Percentiles rank a stretch among this genome's conserved stretches.
Conservation (phyloP, 2,888 invertebrate genomes). For the Gnatocerus cornutus region DNA sequence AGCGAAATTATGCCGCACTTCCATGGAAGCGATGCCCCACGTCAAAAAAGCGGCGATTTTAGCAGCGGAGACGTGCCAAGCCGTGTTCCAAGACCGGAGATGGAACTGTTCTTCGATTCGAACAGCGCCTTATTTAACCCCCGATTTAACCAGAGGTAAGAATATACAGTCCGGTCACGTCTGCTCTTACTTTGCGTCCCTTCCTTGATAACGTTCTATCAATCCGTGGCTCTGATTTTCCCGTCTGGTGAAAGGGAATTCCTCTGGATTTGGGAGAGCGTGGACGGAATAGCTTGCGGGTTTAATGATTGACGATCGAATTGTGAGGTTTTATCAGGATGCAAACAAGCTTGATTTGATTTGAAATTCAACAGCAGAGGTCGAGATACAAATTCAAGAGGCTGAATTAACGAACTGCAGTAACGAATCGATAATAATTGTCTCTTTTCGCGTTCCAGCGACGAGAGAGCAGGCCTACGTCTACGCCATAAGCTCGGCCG, state of each 20-base stretch:
- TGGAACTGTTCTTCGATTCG: constrained; percentile 90
- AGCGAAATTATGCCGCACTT: constrained; percentile 78
- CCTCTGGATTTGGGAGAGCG: constrained; percentile 15
- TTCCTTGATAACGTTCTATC: constrained; percentile 17
- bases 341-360: neutral
- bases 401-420: no score
- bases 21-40: constrained; percentile 82
- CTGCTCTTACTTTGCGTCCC: constrained; percentile 18
- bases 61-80: constrained; percentile 81
- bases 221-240: constrained; percentile 20
- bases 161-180: constrained; percentile 28
- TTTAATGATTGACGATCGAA: constrained; percentile 1
- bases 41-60: constrained; percentile 83
- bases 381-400: no score
- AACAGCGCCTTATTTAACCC: constrained; percentile 81
- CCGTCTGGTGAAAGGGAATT: constrained; percentile 19
- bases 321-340: neutral
- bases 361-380: no score
- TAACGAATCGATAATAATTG: neutral
- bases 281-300: constrained; percentile 10
- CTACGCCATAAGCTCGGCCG: constrained; percentile 87
- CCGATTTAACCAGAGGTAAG: constrained; percentile 85
- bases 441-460: constrained; percentile 78
- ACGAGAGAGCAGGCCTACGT: constrained; percentile 91
- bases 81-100: constrained; percentile 80